A percentile compares a stretch with the other conserved stretches of the same genome.
phyloP scores from a whole-genome alignment of 2,113 vertebrate genomes.

The Columba livia region DNA sequence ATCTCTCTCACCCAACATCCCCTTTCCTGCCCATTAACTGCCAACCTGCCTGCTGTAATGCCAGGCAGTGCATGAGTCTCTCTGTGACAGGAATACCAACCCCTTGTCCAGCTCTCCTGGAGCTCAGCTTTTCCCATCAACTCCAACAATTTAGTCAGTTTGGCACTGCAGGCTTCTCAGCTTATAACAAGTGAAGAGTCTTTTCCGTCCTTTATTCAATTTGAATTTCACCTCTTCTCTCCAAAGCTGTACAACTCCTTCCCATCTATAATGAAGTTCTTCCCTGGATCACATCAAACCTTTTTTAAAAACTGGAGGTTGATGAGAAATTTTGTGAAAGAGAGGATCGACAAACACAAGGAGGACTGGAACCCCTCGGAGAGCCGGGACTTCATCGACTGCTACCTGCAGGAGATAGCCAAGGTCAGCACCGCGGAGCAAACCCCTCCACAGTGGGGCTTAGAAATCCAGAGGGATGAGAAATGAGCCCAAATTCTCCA shows the following conservation, averaged over 20 bases:
- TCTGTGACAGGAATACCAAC: not conserved
- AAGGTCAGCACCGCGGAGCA: too few species aligned
- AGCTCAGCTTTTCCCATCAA: not conserved
- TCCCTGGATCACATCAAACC: constrained; percentile 79
- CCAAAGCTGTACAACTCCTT: constrained; percentile 73
- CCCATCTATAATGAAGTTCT: constrained; percentile 70
- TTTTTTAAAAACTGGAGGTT: constrained; percentile 9
- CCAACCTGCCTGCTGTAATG: too few species aligned
- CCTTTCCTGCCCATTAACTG: not conserved
- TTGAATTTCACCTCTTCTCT: not conserved
- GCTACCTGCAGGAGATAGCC: too few species aligned
- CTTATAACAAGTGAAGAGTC: not conserved
- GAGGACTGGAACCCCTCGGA: too few species aligned
- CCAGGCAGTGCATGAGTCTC: not conserved
- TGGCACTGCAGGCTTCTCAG: not conserved
- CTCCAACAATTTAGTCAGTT: not conserved
- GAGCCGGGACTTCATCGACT: too few species aligned
- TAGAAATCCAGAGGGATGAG: too few species aligned
- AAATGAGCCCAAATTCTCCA: accelerated
- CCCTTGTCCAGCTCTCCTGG: not conserved
- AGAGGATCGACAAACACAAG: not conserved
- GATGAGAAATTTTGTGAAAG: constrained; percentile 49
- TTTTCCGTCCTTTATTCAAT: not conserved
- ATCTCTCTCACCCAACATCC: not conserved
- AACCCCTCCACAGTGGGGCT: not conserved